Evolutionary conservation across 2,888 invertebrate species (phyloP).

Genomic region (Neocrepidodera transversa): DNA sequence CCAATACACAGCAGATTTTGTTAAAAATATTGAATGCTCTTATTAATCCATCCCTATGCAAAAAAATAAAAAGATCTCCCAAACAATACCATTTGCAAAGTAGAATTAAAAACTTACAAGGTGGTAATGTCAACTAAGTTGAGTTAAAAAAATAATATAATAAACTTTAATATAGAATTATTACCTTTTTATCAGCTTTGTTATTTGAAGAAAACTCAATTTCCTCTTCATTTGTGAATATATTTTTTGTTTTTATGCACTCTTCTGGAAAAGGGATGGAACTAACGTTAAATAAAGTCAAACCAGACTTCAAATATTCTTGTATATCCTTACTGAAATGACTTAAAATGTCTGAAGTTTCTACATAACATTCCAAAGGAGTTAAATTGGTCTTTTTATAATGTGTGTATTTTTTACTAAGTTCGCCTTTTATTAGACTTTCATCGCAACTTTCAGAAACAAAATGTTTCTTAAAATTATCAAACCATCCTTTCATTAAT

Average conservation of each 20-base stretch:
- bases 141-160: too few relatives aligned
- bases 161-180: too few relatives aligned
- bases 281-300: slow-evolving; percentile 46
- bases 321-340: slow-evolving; percentile 45
- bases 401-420: slow-evolving; percentile 28
- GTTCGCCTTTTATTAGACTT: slow-evolving; percentile 3
- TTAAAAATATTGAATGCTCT: too few relatives aligned
- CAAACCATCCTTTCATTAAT: slow-evolving; percentile 19
- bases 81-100: too few relatives aligned
- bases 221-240: background rate
- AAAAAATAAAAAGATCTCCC: too few relatives aligned
- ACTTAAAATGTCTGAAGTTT: slow-evolving; percentile 47
- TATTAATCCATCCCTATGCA: too few relatives aligned
- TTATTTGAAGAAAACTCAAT: background rate
- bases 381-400: slow-evolving; percentile 40
- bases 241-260: background rate
- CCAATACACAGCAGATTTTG: too few relatives aligned
- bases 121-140: too few relatives aligned
- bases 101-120: too few relatives aligned
- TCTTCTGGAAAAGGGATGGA: slow-evolving; percentile 34
- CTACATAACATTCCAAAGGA: slow-evolving; percentile 44
- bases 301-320: slow-evolving; percentile 44
- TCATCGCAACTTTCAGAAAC: slow-evolving; percentile 6
- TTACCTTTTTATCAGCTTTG: slow-evolving; percentile 4
- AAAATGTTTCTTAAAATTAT: slow-evolving; percentile 25